Base-by-base conservation (phyloP, 1,140 invertebrate species). In the Drosophila sulfurigaster region DNA sequence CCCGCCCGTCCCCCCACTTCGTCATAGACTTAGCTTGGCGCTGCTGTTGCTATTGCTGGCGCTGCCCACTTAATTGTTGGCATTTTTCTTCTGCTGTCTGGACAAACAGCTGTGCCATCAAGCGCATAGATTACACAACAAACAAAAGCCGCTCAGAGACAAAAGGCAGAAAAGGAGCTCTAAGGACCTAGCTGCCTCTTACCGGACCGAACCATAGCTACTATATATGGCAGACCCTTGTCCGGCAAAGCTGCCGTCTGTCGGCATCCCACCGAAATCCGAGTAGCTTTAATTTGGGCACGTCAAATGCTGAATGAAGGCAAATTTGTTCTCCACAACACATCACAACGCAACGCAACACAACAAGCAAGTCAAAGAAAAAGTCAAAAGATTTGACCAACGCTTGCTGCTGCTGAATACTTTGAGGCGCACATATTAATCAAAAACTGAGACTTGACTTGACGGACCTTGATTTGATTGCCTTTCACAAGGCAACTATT, bases 71-170 rank as follows among this genome's bases (percentile, higher is more conserved):
- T 88, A 89, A 88, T 88, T 89, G 85, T 88, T 83, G 78, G 85
- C 85, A 88, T 88, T 88, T 88, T 88, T 88, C 81, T 89, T 81
- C 54, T 72, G 48, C 67, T 74, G 82, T 79, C 83, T 82, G 82
- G 79, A 87, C 83, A 88, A 88, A 83, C 83, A 88, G 83, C 83
- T 88, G 83, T 88, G 83, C 83, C 83, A 80, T 89, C 74, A 87
- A 88, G 83, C 85, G 85, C 85, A 88, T 88, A 88, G 83, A 88
- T 88, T 88, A 88, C 83, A 88, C 83, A 88, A 89, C 77, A 88
- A 88, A 88, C 85, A 88, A 88, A 88, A 89, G 85, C 85, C 73
- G 80, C 83, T 75, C 80, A 78, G 72, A 89, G 85, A 85, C 81
- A 89, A 85, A 83, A 89, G 77, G 60, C 65, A 78, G 59, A 59